Conservation (phyloP, 2,888 invertebrate genomes). For the Oithona nana region DNA sequence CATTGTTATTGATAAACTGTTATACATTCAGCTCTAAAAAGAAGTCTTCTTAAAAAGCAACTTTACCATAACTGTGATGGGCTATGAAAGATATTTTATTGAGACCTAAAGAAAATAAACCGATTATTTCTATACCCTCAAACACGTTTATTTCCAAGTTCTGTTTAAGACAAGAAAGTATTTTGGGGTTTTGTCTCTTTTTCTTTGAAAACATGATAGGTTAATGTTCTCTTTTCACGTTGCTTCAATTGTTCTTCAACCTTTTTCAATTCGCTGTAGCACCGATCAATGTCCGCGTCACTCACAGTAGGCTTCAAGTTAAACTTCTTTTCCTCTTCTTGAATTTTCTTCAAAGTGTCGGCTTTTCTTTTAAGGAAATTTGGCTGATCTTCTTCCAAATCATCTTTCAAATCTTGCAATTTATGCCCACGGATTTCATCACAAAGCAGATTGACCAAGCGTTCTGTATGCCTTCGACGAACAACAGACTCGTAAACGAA, state of each 20-base stretch:
- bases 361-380: neutral
- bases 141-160: too few relatives aligned
- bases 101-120: too few relatives aligned
- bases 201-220: neutral
- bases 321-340: neutral
- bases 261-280: neutral
- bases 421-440: neutral
- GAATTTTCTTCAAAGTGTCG: neutral
- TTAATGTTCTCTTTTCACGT: neutral
- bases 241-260: neutral
- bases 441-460: neutral
- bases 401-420: neutral
- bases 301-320: neutral
- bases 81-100: too few relatives aligned
- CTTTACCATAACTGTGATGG: too few relatives aligned
- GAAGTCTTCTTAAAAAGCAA: too few relatives aligned
- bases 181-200: too few relatives aligned
- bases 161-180: too few relatives aligned
- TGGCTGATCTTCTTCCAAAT: neutral
- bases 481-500: neutral
- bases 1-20: too few relatives aligned
- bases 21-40: too few relatives aligned
- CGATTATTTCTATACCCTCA: too few relatives aligned
- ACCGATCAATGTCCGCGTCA: neutral
- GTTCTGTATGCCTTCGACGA: neutral